Conservation (phyloP, 1,140 invertebrate genomes). For the Contarinia nasturtii region DNA sequence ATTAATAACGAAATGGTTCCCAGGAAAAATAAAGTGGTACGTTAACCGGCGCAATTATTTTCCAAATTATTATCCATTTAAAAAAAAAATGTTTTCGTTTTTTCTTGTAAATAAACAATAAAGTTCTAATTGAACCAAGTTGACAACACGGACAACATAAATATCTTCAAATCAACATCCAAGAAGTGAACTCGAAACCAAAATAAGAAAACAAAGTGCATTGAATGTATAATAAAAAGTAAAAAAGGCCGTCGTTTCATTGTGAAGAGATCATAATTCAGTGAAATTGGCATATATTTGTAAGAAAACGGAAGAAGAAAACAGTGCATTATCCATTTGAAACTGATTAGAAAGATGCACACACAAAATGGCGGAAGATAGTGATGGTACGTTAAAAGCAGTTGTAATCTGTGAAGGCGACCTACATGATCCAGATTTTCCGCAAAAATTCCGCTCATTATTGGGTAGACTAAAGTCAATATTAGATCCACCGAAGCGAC, state of each 20-base stretch:
- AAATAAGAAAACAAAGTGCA: neutral
- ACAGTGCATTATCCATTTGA: neutral
- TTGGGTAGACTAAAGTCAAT: conserved; percentile 3
- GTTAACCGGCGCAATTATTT: too few relatives aligned
- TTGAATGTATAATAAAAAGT: neutral
- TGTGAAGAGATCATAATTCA: too few relatives aligned
- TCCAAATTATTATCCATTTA: too few relatives aligned
- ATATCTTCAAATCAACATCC: too few relatives aligned
- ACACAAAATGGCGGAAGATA: conserved; percentile 5
- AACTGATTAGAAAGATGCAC: neutral
- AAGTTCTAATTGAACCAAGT: too few relatives aligned
- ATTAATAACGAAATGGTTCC: too few relatives aligned
- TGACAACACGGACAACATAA: too few relatives aligned
- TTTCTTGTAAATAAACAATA: too few relatives aligned
- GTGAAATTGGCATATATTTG: neutral
- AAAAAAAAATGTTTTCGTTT: too few relatives aligned
- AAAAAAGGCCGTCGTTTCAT: neutral
- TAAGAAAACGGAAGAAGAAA: neutral
- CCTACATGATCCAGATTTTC: conserved; percentile 4
- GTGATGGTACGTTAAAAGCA: conserved; percentile 6
- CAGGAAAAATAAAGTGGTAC: too few relatives aligned
- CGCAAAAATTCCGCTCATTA: conserved; percentile 4
- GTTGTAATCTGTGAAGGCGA: conserved; percentile 6
- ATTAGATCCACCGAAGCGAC: conserved; percentile 3
- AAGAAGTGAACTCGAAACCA: too few relatives aligned